Evolutionary conservation across 2,797 vertebrate genomes (phyloP), one percentile per base, ranked within the genome.

Genomic region (Lycodopsis pacificus): DNA sequence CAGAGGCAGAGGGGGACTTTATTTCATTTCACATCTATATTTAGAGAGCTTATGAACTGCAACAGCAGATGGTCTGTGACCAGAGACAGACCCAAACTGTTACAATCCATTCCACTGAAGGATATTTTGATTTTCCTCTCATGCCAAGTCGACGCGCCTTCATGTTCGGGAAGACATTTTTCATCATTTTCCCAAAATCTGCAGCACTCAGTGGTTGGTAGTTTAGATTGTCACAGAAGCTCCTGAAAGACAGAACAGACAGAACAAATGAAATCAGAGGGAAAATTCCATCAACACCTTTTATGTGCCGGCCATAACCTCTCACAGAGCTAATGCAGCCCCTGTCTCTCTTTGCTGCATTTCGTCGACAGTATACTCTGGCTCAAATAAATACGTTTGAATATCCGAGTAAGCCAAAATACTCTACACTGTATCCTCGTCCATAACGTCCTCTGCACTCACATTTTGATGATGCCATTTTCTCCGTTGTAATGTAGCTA

Each of bases 111-210:
- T 93, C 86, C 91, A 92, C 75, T 81, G 27, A 95, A 99, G 97
- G 98, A 99, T 99, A 99, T 99, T 99, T 99, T 68, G 98, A 99
- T 97, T 99, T 99, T 93, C 98, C 98, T 95, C 98, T 97, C 92
- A 98, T 99, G 95, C 98, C 98, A 80, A 99, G 96, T 82, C 98
- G 97, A 83, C 98, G 97, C 12, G 98, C 98, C 95, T 99, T 99
- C 98, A 99, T 99, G 93, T 98, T 99, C 53, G 98, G 98, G 94
- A 99, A 99, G 86, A 99, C 97, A 20, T 99, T 99, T 95, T 99
- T 99, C 98, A 99, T 99, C 91, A 99, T 99, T 95, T 99, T 99
- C 81, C 98, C 98, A 79, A 99, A 99, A 93, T 99, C 98, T 74
- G 98, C 98, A 76, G 98, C 97, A 89, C 98, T 99, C 93, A 99